A percentile compares a stretch with the other conserved stretches of the same genome.
phyloP scores from a whole-genome alignment of 2,888 invertebrate species.

The Protonemura montana region DNA sequence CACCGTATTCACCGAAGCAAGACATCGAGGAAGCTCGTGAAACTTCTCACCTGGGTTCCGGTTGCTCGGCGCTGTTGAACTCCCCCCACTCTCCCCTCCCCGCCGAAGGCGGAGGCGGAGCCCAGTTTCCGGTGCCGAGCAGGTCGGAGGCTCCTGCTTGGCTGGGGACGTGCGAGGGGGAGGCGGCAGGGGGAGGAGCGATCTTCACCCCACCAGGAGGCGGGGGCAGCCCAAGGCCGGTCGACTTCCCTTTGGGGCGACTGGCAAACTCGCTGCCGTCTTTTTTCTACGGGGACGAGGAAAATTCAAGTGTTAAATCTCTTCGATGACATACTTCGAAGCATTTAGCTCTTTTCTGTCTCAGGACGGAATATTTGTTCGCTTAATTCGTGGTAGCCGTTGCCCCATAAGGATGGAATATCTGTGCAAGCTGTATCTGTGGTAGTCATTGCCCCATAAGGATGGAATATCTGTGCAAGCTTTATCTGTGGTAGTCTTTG shows the following conservation, averaged over 20 bases:
- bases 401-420: no score
- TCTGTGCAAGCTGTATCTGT: no score
- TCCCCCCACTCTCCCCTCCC: conserved; percentile 78
- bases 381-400: no score
- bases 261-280: conserved; percentile 80
- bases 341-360: no score
- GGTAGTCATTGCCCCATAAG: no score
- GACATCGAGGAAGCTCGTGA: no score
- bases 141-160: conserved; percentile 47
- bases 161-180: conserved; percentile 52
- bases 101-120: conserved; percentile 58
- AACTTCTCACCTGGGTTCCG: conserved; percentile 45
- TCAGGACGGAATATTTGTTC: no score
- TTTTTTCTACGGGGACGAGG: conserved; percentile 79
- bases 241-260: conserved; percentile 70
- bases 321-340: no score
- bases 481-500: no score
- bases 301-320: no score
- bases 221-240: conserved; percentile 73
- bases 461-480: no score
- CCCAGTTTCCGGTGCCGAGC: conserved; percentile 66
- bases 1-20: no score
- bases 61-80: conserved; percentile 70
- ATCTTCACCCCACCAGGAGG: conserved; percentile 84
- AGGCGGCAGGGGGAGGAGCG: conserved; percentile 70